A percentile compares a stretch with the other conserved stretches of the same genome.
phyloP scores from a whole-genome alignment of 2,113 vertebrate genomes.

The Chlamydotis undulata region DNA sequence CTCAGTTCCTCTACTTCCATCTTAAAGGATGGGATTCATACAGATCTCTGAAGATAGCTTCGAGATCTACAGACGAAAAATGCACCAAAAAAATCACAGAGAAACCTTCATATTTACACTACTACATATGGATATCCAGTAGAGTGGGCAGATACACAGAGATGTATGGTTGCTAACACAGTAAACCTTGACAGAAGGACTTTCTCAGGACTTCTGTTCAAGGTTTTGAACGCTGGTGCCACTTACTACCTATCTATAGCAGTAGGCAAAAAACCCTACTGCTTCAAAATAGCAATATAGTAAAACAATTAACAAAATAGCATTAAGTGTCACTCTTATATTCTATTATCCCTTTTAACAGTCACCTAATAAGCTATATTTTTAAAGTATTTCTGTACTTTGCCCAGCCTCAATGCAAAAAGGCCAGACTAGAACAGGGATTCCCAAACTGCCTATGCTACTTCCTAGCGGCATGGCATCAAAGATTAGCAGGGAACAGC shows the following conservation, averaged over 20 bases:
- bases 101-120: not conserved
- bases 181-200: not conserved
- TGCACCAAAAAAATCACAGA: not conserved
- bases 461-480: not conserved
- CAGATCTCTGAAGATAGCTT: not conserved
- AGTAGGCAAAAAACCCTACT: not conserved
- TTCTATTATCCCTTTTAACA: not conserved
- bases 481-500: not conserved
- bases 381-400: not conserved
- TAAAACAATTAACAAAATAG: not conserved
- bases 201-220: not conserved
- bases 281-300: not conserved
- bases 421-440: not conserved
- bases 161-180: not conserved
- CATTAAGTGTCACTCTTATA: not conserved
- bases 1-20: not conserved
- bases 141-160: not conserved
- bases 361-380: not conserved
- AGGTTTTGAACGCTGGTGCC: not conserved
- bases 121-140: not conserved
- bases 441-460: not conserved
- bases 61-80: not conserved
- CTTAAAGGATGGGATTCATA: not conserved
- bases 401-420: not conserved
- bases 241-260: not conserved